A percentile compares a stretch with the other conserved stretches of the same genome.
These are phyloP conservation scores for Amphilophus citrinellus DNA, from an alignment of 2,113 vertebrate species.

Conservation along the genomic window DNA sequence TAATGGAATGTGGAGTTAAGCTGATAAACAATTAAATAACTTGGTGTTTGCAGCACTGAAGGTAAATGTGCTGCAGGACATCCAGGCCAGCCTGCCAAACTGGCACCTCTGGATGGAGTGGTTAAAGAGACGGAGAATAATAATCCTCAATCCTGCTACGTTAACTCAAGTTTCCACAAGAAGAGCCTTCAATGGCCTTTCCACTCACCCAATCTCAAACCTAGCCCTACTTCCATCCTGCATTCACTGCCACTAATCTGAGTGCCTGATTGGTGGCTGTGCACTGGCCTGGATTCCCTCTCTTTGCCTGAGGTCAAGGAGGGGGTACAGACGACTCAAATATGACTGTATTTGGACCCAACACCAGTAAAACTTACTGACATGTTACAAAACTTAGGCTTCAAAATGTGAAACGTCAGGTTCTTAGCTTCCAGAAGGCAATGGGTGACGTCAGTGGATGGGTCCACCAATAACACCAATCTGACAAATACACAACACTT, in stretches of 20 bases:
- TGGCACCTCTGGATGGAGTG: not conserved
- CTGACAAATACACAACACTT: no score
- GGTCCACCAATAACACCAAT: no score
- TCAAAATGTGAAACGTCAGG: no score
- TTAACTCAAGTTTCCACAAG: slow-evolving; percentile 65
- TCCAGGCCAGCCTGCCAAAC: not conserved
- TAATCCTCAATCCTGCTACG: slow-evolving; percentile 1
- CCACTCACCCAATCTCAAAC: slow-evolving; percentile 20
- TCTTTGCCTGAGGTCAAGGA: slow-evolving; percentile 5
- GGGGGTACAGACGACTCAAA: not conserved
- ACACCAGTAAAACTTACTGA: not conserved
- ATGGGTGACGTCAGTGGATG: no score
- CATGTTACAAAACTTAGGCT: not conserved
- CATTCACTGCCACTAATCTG: slow-evolving; percentile 73
- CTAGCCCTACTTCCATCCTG: slow-evolving; percentile 52
- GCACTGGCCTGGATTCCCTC: slow-evolving; percentile 1
- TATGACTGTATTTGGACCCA: not conserved
- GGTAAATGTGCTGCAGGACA: not conserved
- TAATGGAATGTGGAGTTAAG: slow-evolving; percentile 27
- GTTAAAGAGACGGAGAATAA: not conserved
- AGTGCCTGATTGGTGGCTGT: slow-evolving; percentile 37
- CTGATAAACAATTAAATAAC: not conserved
- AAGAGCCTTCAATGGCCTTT: slow-evolving; percentile 16
- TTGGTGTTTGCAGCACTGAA: not conserved
- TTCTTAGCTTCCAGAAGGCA: no score